Evolutionary conservation across 2,797 vertebrate genomes (phyloP).

Genomic region (Scyliorhinus canicula): DNA sequence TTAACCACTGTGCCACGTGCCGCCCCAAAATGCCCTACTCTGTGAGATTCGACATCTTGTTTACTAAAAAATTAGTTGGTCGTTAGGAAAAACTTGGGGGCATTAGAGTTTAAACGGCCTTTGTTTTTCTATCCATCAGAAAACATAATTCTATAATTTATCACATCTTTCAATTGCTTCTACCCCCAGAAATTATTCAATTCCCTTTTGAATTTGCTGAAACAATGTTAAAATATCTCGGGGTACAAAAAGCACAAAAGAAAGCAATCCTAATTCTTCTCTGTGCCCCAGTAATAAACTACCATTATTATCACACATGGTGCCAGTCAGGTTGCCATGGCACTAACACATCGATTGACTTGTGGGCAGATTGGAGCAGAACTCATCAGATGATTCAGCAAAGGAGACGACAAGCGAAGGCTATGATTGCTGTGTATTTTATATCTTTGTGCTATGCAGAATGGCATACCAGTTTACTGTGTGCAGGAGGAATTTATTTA

Average conservation of each 20-base stretch:
- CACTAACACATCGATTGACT: not conserved
- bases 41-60: not conserved
- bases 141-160: not conserved
- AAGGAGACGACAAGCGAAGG: not conserved
- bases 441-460: too few relatives aligned
- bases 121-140: not conserved
- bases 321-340: not conserved
- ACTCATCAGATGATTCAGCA: not conserved
- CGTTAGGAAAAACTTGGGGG: not conserved
- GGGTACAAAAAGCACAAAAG: not conserved
- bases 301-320: not conserved
- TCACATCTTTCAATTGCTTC: not conserved
- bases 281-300: not conserved
- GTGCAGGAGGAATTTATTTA: too few relatives aligned
- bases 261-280: slow-evolving; percentile 1
- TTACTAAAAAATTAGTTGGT: not conserved
- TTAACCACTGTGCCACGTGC: too few relatives aligned
- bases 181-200: not conserved
- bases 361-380: not conserved
- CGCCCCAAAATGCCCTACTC: too few relatives aligned
- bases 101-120: not conserved
- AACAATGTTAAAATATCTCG: not conserved
- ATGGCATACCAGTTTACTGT: too few relatives aligned
- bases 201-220: not conserved
- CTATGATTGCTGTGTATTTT: not conserved